phyloP scores from a whole-genome alignment of 2,888 invertebrate species.

The Hipparchia sbordonii region DNA sequence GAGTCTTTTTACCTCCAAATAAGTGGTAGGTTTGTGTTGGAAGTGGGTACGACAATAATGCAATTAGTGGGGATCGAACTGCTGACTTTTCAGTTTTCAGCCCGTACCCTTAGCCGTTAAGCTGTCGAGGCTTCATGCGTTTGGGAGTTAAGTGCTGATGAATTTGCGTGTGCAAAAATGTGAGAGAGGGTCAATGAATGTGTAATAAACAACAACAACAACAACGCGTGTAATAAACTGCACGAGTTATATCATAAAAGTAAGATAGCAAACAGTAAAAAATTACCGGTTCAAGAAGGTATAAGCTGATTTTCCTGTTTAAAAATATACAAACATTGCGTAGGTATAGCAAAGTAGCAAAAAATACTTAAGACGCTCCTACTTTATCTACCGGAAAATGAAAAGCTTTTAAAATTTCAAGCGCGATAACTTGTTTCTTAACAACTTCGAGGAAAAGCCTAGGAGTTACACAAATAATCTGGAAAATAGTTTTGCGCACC shows the following conservation, averaged over 20 bases:
- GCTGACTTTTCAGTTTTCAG: no score
- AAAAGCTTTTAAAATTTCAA: constrained; percentile 62
- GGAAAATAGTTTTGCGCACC: constrained; percentile 58
- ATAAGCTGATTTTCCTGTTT: constrained; percentile 18
- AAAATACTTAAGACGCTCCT: constrained; percentile 34
- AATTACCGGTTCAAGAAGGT: constrained; percentile 12
- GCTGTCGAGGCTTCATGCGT: no score
- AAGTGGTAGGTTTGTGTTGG: no score
- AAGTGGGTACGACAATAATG: no score
- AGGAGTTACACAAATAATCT: constrained; percentile 63
- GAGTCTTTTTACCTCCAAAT: no score
- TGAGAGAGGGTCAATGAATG: no score
- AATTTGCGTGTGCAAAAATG: no score
- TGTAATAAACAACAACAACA: background rate
- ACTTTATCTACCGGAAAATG: constrained; percentile 47
- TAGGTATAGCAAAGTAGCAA: constrained; percentile 30
- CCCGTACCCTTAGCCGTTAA: no score
- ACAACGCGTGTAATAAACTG: background rate
- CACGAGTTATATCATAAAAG: background rate
- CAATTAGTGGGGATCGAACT: no score
- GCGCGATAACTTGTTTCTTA: constrained; percentile 59
- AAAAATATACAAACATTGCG: constrained; percentile 33
- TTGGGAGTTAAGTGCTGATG: no score
- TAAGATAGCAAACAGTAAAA: constrained; percentile 5
- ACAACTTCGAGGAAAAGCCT: constrained; percentile 55